These are phyloP conservation scores for Sylvilagus bachmani DNA, from an alignment of 2,113 vertebrate genomes.

Conservation along the genomic window DNA sequence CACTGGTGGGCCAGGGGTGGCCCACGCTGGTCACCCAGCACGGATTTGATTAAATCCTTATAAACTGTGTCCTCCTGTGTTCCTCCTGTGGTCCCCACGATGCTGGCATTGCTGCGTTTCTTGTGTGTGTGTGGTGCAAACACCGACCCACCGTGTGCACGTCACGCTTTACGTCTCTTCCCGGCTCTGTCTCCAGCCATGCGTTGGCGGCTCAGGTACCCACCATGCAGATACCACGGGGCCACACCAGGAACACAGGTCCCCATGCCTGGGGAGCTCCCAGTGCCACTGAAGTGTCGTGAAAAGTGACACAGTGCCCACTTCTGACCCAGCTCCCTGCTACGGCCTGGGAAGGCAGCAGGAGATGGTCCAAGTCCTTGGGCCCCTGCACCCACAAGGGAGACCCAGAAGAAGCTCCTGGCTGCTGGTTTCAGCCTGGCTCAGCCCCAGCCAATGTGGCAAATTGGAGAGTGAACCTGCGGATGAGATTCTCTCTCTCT, in stretches of 20 bases:
- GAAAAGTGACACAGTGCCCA: no score
- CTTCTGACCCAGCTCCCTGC: no score
- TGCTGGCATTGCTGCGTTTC: not conserved
- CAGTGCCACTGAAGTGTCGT: not conserved
- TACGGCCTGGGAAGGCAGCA: no score
- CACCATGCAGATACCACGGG: not conserved
- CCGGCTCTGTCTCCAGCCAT: not conserved
- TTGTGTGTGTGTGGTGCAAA: not conserved
- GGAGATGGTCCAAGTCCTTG: no score
- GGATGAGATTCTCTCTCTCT: no score
- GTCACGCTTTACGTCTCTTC: not conserved
- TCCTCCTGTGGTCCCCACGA: not conserved
- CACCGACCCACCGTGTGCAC: no score
- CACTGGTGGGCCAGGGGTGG: not conserved
- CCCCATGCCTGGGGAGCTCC: not conserved
- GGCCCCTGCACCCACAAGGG: no score
- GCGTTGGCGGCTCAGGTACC: not conserved
- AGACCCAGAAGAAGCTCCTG: no score
- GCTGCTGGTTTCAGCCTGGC: no score
- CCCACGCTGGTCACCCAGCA: no score
- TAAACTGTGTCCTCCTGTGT: not conserved
- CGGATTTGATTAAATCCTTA: not conserved
- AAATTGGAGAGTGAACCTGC: no score
- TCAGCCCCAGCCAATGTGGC: no score
- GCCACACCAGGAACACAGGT: not conserved